phyloP scores from a whole-genome alignment of 2,113 vertebrate genomes.

The Austrofundulus limnaeus region DNA sequence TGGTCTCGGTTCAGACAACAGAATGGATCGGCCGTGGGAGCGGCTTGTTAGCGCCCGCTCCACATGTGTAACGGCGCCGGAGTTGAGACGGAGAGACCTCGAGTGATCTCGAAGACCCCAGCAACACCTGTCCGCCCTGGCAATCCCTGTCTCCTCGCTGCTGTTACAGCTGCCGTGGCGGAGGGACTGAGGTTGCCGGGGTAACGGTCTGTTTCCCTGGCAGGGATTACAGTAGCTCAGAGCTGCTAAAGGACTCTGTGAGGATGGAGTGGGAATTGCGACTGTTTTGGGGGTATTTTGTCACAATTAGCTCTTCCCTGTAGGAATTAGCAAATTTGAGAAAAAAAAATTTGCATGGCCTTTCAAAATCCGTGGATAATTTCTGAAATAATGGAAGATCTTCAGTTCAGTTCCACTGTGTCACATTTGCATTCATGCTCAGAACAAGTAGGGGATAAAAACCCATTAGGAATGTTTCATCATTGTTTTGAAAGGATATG shows the following conservation, averaged over 20 bases:
- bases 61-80: slow-evolving; percentile 53
- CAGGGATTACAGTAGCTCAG: slow-evolving; percentile 52
- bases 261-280: slow-evolving; percentile 54
- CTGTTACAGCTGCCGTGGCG: slow-evolving; percentile 62
- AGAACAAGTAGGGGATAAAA: slow-evolving; percentile 22
- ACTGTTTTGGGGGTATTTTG: slow-evolving; percentile 67
- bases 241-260: slow-evolving; percentile 54
- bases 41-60: slow-evolving; percentile 55
- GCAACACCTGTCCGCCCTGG: slow-evolving; percentile 69
- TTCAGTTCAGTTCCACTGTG: slow-evolving; percentile 16
- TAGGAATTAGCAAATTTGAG: slow-evolving; percentile 53
- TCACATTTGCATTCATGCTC: slow-evolving; percentile 28
- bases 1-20: slow-evolving; percentile 26
- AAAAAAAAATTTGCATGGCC: slow-evolving; percentile 43
- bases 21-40: slow-evolving; percentile 13
- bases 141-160: slow-evolving; percentile 41
- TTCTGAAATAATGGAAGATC: slow-evolving; percentile 39
- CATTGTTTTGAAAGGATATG: not conserved
- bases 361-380: slow-evolving; percentile 29
- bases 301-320: slow-evolving; percentile 59
- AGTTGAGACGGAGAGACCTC: slow-evolving; percentile 32
- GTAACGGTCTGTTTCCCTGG: slow-evolving; percentile 62
- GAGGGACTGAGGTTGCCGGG: slow-evolving; percentile 59
- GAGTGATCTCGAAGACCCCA: slow-evolving; percentile 50
- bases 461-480: not conserved